phyloP scores from a whole-genome alignment of 2,888 invertebrate species.

The Cosmia pyralina region DNA sequence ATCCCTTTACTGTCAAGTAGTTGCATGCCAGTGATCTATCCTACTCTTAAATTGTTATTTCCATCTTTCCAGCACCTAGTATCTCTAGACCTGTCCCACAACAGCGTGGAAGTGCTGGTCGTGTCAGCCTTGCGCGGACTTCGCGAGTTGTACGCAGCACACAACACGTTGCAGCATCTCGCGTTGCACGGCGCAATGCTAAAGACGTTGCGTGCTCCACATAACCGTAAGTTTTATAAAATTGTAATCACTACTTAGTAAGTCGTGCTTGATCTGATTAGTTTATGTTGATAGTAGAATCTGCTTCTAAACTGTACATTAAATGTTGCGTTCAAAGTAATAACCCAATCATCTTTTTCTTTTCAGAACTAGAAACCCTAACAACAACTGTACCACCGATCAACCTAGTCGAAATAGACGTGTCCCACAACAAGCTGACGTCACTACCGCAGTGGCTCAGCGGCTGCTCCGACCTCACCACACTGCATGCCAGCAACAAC shows the following conservation, averaged over 20 bases:
- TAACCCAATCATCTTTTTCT: neutral
- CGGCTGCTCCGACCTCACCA: slow-evolving; percentile 92
- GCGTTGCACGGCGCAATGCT: slow-evolving; percentile 94
- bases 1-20: neutral
- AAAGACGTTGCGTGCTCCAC: slow-evolving; percentile 94
- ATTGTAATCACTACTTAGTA: neutral
- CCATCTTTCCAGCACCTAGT: slow-evolving; percentile 92
- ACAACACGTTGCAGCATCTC: slow-evolving; percentile 94
- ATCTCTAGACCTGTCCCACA: slow-evolving; percentile 95
- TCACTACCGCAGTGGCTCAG: slow-evolving; percentile 94
- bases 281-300: neutral
- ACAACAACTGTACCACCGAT: slow-evolving; percentile 92
- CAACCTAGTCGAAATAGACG: slow-evolving; percentile 93
- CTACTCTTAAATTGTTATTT: too few species aligned
- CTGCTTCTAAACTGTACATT: neutral
- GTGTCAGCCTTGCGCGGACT: slow-evolving; percentile 94
- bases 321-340: neutral
- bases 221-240: slow-evolving; percentile 91
- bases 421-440: slow-evolving; percentile 94
- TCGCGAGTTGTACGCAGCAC: slow-evolving; percentile 94
- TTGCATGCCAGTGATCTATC: neutral
- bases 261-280: neutral
- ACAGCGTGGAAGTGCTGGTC: slow-evolving; percentile 95
- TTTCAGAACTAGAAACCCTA: slow-evolving; percentile 93
- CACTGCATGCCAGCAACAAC: slow-evolving; percentile 94